These are phyloP conservation scores for Byasa hedistus DNA, from an alignment of 2,888 invertebrate genomes.

Conservation along the genomic window DNA sequence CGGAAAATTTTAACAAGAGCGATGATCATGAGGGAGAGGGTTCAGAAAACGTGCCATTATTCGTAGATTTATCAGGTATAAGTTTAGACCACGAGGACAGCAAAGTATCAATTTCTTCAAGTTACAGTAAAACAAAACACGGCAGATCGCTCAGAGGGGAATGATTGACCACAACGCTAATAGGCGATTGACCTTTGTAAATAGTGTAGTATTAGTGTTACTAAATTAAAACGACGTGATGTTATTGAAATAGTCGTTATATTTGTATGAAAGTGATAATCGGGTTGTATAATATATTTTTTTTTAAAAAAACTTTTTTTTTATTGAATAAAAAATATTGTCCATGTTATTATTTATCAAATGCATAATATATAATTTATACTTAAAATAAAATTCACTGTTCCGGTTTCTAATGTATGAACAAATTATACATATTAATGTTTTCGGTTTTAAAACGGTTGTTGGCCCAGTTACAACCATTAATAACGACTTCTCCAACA, in stretches of 20 bases:
- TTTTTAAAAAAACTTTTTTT: conserved; percentile 40
- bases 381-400: too few relatives aligned
- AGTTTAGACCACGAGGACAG: conserved; percentile 61
- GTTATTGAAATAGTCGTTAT: conserved; percentile 67
- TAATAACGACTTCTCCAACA: not conserved
- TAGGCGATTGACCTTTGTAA: conserved; percentile 62
- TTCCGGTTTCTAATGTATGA: too few relatives aligned
- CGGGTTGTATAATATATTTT: conserved; percentile 74
- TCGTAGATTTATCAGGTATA: conserved; percentile 71
- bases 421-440: too few relatives aligned
- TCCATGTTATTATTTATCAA: not conserved
- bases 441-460: not conserved
- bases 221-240: conserved; percentile 73
- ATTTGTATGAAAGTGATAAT: conserved; percentile 73
- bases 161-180: conserved; percentile 48
- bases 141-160: conserved; percentile 71
- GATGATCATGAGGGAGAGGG: conserved; percentile 55
- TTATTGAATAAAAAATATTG: not conserved
- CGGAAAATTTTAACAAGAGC: conserved; percentile 62
- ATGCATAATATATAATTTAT: not conserved
- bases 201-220: conserved; percentile 74
- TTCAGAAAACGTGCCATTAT: conserved; percentile 77
- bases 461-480: not conserved
- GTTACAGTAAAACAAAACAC: conserved; percentile 77
- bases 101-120: conserved; percentile 73